Percentiles rank a stretch among this genome's conserved stretches.
Conservation (phyloP, 2,888 invertebrate species). For the Allygus modestus region DNA sequence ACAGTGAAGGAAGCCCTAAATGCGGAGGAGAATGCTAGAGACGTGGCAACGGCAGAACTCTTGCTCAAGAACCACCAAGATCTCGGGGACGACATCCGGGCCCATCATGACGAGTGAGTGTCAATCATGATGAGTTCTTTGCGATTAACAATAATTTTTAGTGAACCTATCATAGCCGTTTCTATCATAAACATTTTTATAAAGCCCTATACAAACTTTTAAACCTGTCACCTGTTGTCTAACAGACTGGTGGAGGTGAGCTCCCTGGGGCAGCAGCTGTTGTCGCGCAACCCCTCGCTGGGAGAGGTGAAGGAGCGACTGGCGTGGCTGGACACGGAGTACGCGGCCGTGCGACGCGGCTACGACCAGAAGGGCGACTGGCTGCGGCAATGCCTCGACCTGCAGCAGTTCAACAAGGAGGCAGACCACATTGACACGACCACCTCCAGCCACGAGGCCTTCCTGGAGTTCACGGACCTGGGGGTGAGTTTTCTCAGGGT, state of each 20-base stretch:
- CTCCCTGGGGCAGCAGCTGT: slow-evolving; percentile 85
- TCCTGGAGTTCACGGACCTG: slow-evolving; percentile 91
- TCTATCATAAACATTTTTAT: no score
- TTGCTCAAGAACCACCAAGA: slow-evolving; percentile 94
- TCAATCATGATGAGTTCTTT: slow-evolving; percentile 60
- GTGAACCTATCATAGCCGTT: no score
- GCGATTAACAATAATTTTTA: no score
- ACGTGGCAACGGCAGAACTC: slow-evolving; percentile 95
- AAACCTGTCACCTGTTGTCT: no score
- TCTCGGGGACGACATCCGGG: slow-evolving; percentile 92
- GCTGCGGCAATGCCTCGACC: slow-evolving; percentile 91
- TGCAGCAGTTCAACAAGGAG: slow-evolving; percentile 96
- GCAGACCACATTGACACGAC: slow-evolving; percentile 98
- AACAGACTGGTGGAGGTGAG: slow-evolving; percentile 89
- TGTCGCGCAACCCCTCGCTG: slow-evolving; percentile 85
- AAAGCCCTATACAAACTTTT: no score
- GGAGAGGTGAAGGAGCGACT: slow-evolving; percentile 87
- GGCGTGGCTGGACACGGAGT: slow-evolving; percentile 84
- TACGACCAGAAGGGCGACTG: slow-evolving; percentile 93
- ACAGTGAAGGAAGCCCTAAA: slow-evolving; percentile 88
- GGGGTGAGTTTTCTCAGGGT: slow-evolving; percentile 89
- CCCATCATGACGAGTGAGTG: slow-evolving; percentile 93
- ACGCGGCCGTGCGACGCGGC: slow-evolving; percentile 85
- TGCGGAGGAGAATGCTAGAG: slow-evolving; percentile 88
- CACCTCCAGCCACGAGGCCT: slow-evolving; percentile 95